Evolutionary conservation across 2,797 vertebrate species (phyloP), one percentile per base, ranked within the genome.

Genomic region (Mus minutoides): DNA sequence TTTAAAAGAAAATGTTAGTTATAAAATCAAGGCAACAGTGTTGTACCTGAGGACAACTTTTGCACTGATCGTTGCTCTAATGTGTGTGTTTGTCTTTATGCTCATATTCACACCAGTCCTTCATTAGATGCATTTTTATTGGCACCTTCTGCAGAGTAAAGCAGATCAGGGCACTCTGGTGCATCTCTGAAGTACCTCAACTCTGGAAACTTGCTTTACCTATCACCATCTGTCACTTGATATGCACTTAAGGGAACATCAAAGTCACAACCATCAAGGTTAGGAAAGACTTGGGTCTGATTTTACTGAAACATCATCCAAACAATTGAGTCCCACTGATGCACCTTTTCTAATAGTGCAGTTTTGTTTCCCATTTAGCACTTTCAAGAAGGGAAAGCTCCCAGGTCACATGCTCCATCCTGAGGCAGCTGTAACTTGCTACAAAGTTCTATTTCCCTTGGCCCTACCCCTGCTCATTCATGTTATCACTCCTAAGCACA

Each of bases 111-210:
- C 9, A 37, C 26, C 52, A 12, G 12, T 83, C 49, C 78, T 85
- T 78, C 69, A 88, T 84, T 90, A 21, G 49, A 43, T 21, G 6
- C 43, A 71, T 19, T 78, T 88, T 94, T 94, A 52, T 31, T 78
- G 69, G 24, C 37, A 80, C 88, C 52, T 76, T 95, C 71, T 91
- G 93, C 76, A 96, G 67, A 79, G 21, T 73, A 77, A 77, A 67
- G n/a, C 17, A 49, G 56, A 96, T 76, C 46, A 67, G 58, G 37
- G 80, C 46, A 83, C 1, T 31, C 8, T 9, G 37, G 54, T 58
- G 4, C 3, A 12, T 67, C 40, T 60, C 40, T 62, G 26, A 92
- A 88, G 69, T 19, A 90, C 29, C 46, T n/a, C 54, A 46, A 71
- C 43, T 79, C 60, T 82, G 85, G 21, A 43, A 60, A 26, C 19